These are phyloP conservation scores for Myopa testacea DNA, from an alignment of 2,888 invertebrate genomes.

Conservation along the genomic window DNA sequence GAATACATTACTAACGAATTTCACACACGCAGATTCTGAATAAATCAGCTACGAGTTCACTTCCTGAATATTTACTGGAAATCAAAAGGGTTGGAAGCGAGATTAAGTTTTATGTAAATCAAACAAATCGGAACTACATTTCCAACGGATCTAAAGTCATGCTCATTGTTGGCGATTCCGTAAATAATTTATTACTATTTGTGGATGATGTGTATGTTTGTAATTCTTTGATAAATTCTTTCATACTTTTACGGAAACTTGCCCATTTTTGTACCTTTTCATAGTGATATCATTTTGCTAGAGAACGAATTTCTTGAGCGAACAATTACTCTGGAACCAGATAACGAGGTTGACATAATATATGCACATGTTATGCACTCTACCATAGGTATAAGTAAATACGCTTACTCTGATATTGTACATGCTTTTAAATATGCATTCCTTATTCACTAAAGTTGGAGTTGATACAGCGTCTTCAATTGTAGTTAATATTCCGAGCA, in stretches of 20 bases:
- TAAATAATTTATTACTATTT: conserved; percentile 73
- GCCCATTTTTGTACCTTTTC: conserved; percentile 14
- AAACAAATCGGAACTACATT: conserved; percentile 69
- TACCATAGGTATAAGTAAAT: conserved; percentile 69
- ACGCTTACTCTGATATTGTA: not conserved
- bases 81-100: conserved; percentile 59
- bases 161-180: conserved; percentile 75
- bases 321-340: conserved; percentile 67
- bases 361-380: conserved; percentile 73
- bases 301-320: conserved; percentile 69
- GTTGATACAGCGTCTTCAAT: conserved; percentile 45
- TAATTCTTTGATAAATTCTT: not conserved
- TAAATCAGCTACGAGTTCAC: conserved; percentile 75
- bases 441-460: conserved; percentile 44
- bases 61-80: conserved; percentile 75
- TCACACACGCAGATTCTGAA: conserved; percentile 74
- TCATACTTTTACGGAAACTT: not conserved
- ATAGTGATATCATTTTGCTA: conserved; percentile 64
- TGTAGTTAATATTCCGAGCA: conserved; percentile 38
- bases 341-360: conserved; percentile 67
- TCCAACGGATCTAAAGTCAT: conserved; percentile 64
- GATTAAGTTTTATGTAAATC: conserved; percentile 64
- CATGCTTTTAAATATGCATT: not conserved
- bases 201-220: conserved; percentile 71
- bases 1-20: conserved; percentile 21